A percentile compares a stretch with the other conserved stretches of the same genome.
These are phyloP conservation scores for Prinia subflava DNA, from an alignment of 2,113 vertebrate species.

Conservation along the genomic window DNA sequence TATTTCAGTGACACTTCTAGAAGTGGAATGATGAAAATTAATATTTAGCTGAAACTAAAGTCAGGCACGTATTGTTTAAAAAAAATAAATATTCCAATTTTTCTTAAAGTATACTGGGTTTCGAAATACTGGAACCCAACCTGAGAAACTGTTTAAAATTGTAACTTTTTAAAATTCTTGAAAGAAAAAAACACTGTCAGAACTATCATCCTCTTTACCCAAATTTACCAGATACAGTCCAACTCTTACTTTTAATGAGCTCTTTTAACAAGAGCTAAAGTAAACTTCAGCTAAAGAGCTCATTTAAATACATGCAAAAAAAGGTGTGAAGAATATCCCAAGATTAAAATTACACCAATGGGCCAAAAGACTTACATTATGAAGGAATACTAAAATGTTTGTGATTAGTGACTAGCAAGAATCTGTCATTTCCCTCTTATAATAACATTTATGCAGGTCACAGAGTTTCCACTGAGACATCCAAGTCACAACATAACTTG, in stretches of 20 bases:
- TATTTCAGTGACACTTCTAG: neutral
- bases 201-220: neutral
- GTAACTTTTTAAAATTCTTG: neutral
- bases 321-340: neutral
- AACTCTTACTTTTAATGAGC: neutral
- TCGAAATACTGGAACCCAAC: neutral
- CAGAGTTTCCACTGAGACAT: neutral
- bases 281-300: neutral
- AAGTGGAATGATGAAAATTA: neutral
- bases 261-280: neutral
- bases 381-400: neutral
- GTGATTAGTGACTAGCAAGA: neutral
- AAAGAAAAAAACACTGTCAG: neutral
- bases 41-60: neutral
- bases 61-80: neutral
- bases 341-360: neutral
- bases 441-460: neutral
- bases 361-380: neutral
- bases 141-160: neutral
- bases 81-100: neutral
- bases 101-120: fast-evolving
- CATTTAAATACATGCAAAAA: neutral
- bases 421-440: neutral
- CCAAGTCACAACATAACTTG: neutral
- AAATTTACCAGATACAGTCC: neutral